These are phyloP conservation scores for Littorina saxatilis DNA, from an alignment of 1,140 invertebrate species.

Conservation along the genomic window DNA sequence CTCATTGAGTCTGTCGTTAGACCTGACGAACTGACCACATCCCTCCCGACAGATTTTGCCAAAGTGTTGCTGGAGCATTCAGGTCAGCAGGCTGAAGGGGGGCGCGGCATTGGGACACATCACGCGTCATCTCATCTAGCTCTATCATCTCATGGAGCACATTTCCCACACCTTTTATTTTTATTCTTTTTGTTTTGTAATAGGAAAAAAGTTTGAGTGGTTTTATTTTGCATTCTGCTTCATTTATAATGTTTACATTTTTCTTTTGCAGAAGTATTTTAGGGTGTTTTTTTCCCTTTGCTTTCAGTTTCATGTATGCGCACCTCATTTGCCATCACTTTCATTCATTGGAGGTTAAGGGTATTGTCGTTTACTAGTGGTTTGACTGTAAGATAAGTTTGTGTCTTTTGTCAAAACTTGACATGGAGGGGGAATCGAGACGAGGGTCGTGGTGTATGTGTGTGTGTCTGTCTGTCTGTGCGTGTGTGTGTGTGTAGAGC, in stretches of 20 bases:
- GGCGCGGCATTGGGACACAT: too few relatives aligned
- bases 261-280: not conserved
- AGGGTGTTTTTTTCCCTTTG: not conserved
- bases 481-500: too few relatives aligned
- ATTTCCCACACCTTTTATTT: not conserved
- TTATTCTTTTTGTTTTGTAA: not conserved
- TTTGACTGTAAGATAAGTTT: too few relatives aligned
- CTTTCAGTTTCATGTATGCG: not conserved
- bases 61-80: conserved; percentile 29
- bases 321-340: too few relatives aligned
- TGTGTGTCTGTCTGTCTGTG: too few relatives aligned
- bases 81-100: conserved; percentile 35
- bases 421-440: too few relatives aligned
- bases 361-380: too few relatives aligned
- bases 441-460: too few relatives aligned
- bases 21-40: conserved; percentile 17
- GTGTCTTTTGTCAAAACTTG: too few relatives aligned
- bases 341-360: too few relatives aligned
- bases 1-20: conserved; percentile 38
- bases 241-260: not conserved
- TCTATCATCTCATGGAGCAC: not conserved
- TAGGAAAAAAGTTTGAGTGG: too few relatives aligned
- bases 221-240: not conserved
- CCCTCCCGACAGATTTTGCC: conserved; percentile 38
- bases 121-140: not conserved